phyloP scores from a whole-genome alignment of 1,140 invertebrate species.

The Drosophila lacteicornis region DNA sequence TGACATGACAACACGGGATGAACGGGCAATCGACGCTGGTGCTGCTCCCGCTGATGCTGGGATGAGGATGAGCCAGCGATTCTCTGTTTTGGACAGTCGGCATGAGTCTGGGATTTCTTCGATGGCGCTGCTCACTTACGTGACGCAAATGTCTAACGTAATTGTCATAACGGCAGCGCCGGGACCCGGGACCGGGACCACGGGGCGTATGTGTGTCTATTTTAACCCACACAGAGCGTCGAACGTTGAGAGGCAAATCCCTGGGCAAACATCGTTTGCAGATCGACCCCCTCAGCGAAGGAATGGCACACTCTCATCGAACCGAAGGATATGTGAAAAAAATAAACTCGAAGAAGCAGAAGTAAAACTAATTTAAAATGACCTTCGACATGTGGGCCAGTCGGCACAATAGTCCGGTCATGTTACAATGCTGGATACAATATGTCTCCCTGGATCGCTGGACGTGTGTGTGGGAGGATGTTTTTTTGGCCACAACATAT shows the following conservation, averaged over 20 bases:
- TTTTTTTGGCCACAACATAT: slow-evolving; percentile 45
- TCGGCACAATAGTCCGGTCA: slow-evolving; percentile 62
- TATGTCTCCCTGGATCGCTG: slow-evolving; percentile 20
- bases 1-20: slow-evolving; percentile 52
- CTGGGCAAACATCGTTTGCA: slow-evolving; percentile 55
- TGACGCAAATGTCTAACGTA: slow-evolving; percentile 76
- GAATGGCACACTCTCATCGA: slow-evolving; percentile 17
- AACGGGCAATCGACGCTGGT: slow-evolving; percentile 34
- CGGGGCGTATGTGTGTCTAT: slow-evolving; percentile 29
- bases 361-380: slow-evolving; percentile 79
- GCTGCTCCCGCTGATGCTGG: background rate
- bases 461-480: slow-evolving; percentile 27
- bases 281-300: slow-evolving; percentile 25
- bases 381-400: slow-evolving; percentile 66
- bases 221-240: slow-evolving; percentile 9
- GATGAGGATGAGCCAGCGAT: slow-evolving; percentile 61
- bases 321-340: slow-evolving; percentile 39
- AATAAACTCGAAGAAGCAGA: slow-evolving; percentile 21
- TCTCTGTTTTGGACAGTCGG: slow-evolving; percentile 41
- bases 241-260: slow-evolving; percentile 52
- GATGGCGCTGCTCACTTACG: slow-evolving; percentile 48
- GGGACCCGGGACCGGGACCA: slow-evolving; percentile 35
- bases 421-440: slow-evolving; percentile 52
- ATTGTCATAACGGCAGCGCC: slow-evolving; percentile 64
- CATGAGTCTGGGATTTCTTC: slow-evolving; percentile 66